Evolutionary conservation across 1,140 invertebrate species (phyloP).

Genomic region (Spodoptera litura): DNA sequence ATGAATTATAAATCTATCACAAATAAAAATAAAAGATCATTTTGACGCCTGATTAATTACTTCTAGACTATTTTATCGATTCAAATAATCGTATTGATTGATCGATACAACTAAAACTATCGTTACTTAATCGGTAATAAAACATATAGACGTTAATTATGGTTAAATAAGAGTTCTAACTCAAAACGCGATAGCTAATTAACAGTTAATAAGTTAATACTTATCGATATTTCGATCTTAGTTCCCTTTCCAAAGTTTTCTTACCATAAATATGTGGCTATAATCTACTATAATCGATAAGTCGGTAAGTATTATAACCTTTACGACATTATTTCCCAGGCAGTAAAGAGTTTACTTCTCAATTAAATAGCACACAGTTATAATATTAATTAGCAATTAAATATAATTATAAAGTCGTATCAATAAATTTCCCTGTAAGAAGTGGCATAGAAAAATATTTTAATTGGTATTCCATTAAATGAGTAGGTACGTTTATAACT

Average conservation of each 20-base stretch:
- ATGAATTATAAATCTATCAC: too few relatives aligned
- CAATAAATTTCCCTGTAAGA: too few relatives aligned
- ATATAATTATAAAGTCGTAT: too few relatives aligned
- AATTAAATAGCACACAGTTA: too few relatives aligned
- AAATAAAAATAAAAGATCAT: too few relatives aligned
- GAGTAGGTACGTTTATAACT: too few relatives aligned
- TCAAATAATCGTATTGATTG: conserved; percentile 20
- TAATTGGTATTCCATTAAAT: too few relatives aligned
- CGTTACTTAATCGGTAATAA: conserved; percentile 41
- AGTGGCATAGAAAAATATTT: too few relatives aligned
- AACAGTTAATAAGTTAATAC: conserved; percentile 29
- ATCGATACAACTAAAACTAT: conserved; percentile 18
- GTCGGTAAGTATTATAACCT: neutral
- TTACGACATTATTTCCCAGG: conserved; percentile 1
- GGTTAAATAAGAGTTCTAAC: conserved; percentile 27
- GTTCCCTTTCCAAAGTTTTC: conserved; percentile 36
- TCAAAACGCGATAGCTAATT: conserved; percentile 36
- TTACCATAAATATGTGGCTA: neutral
- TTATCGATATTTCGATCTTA: conserved; percentile 35
- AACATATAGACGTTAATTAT: conserved; percentile 42
- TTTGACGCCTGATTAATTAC: neutral
- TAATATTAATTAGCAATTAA: too few relatives aligned
- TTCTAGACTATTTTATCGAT: conserved; percentile 10
- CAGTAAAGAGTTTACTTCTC: too few relatives aligned
- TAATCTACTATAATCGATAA: neutral